Base-by-base conservation (phyloP, 2,797 vertebrate species). In the Vespertilio murinus region DNA sequence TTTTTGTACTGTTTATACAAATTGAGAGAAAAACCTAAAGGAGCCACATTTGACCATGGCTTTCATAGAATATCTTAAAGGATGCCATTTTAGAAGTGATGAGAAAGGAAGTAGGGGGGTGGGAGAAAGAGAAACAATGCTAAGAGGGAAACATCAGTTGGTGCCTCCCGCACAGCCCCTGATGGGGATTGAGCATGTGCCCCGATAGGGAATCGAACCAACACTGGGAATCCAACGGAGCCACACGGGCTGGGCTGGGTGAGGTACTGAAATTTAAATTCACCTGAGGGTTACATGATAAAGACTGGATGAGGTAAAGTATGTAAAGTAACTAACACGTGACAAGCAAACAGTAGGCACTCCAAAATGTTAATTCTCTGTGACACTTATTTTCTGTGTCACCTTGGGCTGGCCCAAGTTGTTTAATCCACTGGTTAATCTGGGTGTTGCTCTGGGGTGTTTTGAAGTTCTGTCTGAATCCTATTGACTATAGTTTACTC, bases 1-100 rank as follows among this genome's bases (percentile, higher is more conserved):
- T 71, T 88, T 71, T 64, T 23, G 77, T 65, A 78, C 4, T 71
- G 8, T 35, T 65, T 59, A 14, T 14, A 61, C 40, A 94, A 84
- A 79, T 78, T 74, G 38, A 33, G 17, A 80, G 42, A 74, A 89
- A 94, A 92, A 88, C 64, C 73, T 35, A 91, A 83, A 67, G 47
- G 33, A 91, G 64, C 22, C 69, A 54, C 40, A 88, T 73, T 77
- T 93, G 65, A 84, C 38, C 4, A 59, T 23, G 54, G 25, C 6
- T 95, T 49, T 88, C 40, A 79, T 71, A 67, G 28, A 14, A 33
- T 59, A 82, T 59, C 18, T 56, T 42, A 79, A 75, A 82, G 64
- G 25, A 69, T 74, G 8, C 3, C 33, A 38, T 70, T 70, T 69
- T 74, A 38, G 38, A 69, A 52, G 28, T n/a, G n/a, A n/a, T n/a